Evolutionary conservation across 2,797 vertebrate genomes (phyloP).

Genomic region (Sandelia bainsii): DNA sequence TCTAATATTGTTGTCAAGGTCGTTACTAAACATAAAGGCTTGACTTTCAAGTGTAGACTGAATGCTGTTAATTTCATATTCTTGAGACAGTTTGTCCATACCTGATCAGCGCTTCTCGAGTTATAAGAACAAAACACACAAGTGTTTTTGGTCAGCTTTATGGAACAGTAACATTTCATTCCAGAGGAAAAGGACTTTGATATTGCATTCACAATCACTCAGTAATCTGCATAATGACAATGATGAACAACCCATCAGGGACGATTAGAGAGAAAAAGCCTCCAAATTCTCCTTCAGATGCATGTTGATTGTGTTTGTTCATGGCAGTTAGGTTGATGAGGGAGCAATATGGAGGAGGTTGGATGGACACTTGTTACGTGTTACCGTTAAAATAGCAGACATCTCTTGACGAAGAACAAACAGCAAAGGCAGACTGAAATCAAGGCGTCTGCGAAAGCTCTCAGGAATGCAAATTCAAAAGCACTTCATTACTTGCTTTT

Average conservation of each 20-base stretch:
- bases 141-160: constrained; percentile 71
- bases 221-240: constrained; percentile 82
- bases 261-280: constrained; percentile 70
- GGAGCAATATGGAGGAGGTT: constrained; percentile 80
- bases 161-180: constrained; percentile 51
- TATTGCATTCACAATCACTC: constrained; percentile 61
- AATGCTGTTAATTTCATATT: constrained; percentile 64
- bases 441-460: constrained; percentile 75
- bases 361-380: constrained; percentile 79
- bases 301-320: constrained; percentile 84
- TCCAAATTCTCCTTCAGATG: constrained; percentile 72
- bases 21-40: constrained; percentile 59
- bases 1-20: constrained; percentile 66
- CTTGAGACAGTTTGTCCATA: constrained; percentile 69
- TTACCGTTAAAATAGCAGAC: constrained; percentile 79
- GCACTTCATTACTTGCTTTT: constrained; percentile 85
- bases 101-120: constrained; percentile 54
- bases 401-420: constrained; percentile 76
- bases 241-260: constrained; percentile 75
- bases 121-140: constrained; percentile 64
- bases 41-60: constrained; percentile 67
- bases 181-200: constrained; percentile 46
- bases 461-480: constrained; percentile 80
- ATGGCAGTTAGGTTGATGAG: constrained; percentile 79
- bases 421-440: constrained; percentile 76